These are phyloP conservation scores for Mionectes olivaceus DNA, from an alignment of 2,797 vertebrate genomes.

Conservation along the genomic window DNA sequence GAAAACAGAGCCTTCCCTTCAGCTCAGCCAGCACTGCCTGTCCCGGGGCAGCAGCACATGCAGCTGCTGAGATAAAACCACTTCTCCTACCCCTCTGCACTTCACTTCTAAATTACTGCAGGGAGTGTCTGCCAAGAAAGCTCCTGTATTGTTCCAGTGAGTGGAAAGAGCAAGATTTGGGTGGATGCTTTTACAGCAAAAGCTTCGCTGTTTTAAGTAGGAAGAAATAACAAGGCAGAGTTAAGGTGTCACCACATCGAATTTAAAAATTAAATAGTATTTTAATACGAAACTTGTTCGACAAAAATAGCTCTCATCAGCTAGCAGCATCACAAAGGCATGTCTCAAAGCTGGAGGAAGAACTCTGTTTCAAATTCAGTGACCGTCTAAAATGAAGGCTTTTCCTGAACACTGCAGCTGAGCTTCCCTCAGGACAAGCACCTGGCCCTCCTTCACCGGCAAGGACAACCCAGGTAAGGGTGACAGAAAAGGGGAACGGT, in stretches of 20 bases:
- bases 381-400: not conserved
- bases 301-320: constrained; percentile 13
- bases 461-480: not conserved
- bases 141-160: not conserved
- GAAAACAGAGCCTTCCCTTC: not conserved
- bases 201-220: not conserved
- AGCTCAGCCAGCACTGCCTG: not conserved
- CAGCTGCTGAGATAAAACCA: not conserved
- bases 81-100: not conserved
- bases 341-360: not conserved
- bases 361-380: not conserved
- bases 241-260: not conserved
- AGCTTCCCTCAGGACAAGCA: not conserved
- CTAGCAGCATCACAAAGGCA: constrained; percentile 24
- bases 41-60: not conserved
- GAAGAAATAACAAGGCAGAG: not conserved
- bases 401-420: not conserved
- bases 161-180: not conserved
- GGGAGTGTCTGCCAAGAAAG: not conserved
- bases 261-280: constrained; percentile 44
- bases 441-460: not conserved
- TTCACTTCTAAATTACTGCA: not conserved
- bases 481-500: not conserved
- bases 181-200: not conserved
- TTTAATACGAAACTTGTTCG: constrained; percentile 56